These are phyloP conservation scores for Colaptes auratus DNA, from an alignment of 2,113 vertebrate species.

Conservation along the genomic window DNA sequence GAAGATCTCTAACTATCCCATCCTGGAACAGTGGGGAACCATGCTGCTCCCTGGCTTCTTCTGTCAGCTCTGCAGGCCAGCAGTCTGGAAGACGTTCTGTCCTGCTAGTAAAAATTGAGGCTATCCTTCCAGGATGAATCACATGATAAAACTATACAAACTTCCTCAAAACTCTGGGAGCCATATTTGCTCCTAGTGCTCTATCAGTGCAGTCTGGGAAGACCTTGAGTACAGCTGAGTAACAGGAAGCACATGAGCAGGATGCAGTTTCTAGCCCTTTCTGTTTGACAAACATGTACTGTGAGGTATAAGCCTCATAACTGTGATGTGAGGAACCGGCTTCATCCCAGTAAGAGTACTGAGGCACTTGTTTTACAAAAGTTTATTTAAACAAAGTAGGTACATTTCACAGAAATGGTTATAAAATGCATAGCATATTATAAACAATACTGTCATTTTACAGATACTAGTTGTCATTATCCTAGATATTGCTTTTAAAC, in stretches of 20 bases:
- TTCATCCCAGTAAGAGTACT: neutral
- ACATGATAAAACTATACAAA: neutral
- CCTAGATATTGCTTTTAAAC: constrained; percentile 70
- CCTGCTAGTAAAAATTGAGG: too few relatives aligned
- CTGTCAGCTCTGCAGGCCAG: too few relatives aligned
- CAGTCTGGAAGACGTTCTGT: too few relatives aligned
- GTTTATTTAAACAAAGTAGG: constrained; percentile 75
- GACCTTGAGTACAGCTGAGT: neutral
- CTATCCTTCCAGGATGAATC: neutral
- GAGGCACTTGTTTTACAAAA: neutral
- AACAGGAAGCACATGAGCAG: neutral
- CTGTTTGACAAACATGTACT: neutral
- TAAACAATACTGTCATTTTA: constrained; percentile 66
- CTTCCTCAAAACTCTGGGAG: neutral
- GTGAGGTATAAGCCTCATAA: neutral
- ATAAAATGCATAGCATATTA: constrained; percentile 75
- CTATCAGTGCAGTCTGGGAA: neutral
- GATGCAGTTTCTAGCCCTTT: neutral
- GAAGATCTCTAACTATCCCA: too few relatives aligned
- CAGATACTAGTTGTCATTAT: constrained; percentile 21
- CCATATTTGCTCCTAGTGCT: neutral
- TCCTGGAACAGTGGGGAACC: too few relatives aligned
- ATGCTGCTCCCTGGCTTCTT: too few relatives aligned
- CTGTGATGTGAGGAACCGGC: rapidly evolving
- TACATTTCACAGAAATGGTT: constrained; percentile 88